Conservation (phyloP, 1,140 invertebrate species). For the Drosophila azteca region DNA sequence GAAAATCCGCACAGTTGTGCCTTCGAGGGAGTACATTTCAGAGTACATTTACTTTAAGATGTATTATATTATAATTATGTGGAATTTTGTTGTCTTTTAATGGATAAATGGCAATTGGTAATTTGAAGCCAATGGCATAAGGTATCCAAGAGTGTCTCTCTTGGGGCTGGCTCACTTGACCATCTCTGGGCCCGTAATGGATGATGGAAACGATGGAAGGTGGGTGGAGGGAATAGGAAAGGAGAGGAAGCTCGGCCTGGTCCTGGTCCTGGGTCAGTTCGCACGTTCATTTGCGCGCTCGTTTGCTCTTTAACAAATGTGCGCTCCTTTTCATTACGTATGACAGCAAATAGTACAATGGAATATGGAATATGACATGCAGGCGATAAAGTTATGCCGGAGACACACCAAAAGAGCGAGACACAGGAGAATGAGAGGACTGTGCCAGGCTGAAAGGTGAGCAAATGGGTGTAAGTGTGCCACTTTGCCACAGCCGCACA, state of each 20-base stretch:
- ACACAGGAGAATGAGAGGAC: conserved; percentile 5
- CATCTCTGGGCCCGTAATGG: too few species aligned
- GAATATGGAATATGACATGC: conserved; percentile 79
- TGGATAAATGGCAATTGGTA: too few species aligned
- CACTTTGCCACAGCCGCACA: conserved; percentile 46
- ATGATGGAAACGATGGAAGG: too few species aligned
- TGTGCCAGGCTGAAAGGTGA: conserved; percentile 51
- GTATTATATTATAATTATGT: too few species aligned
- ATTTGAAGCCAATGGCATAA: too few species aligned
- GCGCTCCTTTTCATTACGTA: conserved; percentile 76
- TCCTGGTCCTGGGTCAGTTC: conserved; percentile 64
- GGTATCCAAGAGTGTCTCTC: too few species aligned
- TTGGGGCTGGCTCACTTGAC: too few species aligned
- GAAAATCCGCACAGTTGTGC: too few species aligned
- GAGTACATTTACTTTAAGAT: too few species aligned
- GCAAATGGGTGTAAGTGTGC: conserved; percentile 65
- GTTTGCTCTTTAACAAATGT: conserved; percentile 79
- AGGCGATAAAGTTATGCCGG: conserved; percentile 79
- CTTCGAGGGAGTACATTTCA: too few species aligned
- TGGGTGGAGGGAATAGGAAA: neutral
- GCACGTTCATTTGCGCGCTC: conserved; percentile 74
- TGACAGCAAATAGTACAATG: conserved; percentile 79
- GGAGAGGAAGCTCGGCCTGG: too few species aligned
- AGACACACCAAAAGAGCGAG: conserved; percentile 19
- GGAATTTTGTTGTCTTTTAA: neutral